These are phyloP conservation scores for Caenorhabditis sp. DNA, from an alignment of 2,888 invertebrate genomes.

Conservation along the genomic window DNA sequence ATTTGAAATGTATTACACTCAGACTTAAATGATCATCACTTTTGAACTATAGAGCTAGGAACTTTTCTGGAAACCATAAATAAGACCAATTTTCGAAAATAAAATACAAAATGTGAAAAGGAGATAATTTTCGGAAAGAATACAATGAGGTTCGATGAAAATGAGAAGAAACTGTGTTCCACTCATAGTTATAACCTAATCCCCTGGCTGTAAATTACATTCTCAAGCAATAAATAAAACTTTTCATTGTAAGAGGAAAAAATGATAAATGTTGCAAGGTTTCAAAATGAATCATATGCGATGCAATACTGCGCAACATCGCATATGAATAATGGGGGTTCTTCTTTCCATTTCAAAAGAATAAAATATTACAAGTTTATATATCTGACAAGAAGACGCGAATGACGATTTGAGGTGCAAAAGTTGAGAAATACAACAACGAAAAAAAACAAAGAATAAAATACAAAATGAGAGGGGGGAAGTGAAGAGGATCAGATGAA, in stretches of 20 bases:
- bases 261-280: neutral
- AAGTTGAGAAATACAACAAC: neutral
- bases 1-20: too few relatives aligned
- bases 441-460: conserved; percentile 1
- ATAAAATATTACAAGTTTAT: neutral
- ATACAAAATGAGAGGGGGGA: conserved; percentile 11
- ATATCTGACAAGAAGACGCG: neutral
- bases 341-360: neutral
- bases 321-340: too few relatives aligned
- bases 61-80: too few relatives aligned
- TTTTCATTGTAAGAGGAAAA: neutral
- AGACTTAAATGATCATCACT: too few relatives aligned
- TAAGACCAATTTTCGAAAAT: too few relatives aligned
- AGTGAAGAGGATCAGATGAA: conserved; percentile 9
- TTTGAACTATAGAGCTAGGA: too few relatives aligned
- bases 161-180: neutral
- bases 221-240: neutral
- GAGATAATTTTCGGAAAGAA: neutral
- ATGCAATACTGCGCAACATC: too few relatives aligned
- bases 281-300: neutral
- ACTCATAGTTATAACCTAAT: neutral
- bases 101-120: neutral
- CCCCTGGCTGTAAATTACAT: neutral
- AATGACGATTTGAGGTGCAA: neutral
- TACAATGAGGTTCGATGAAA: neutral